These are phyloP conservation scores for Chrysolina oricalcia DNA, from an alignment of 2,888 invertebrate genomes.

Conservation along the genomic window DNA sequence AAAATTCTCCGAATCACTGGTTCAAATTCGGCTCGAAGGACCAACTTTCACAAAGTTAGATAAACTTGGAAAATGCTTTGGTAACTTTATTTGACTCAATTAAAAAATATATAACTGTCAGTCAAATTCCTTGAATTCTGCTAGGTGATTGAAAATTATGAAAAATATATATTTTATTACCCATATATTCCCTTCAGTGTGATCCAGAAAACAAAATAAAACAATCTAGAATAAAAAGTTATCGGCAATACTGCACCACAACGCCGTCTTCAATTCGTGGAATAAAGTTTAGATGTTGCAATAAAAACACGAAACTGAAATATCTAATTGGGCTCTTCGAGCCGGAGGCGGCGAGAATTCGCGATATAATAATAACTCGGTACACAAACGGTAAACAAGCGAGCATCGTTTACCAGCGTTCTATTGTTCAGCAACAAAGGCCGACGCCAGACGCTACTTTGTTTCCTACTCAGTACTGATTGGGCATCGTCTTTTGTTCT, in stretches of 20 bases:
- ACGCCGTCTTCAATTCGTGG: slow-evolving; percentile 12
- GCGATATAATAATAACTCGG: slow-evolving; percentile 69
- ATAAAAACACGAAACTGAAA: slow-evolving; percentile 66
- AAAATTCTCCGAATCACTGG: no score
- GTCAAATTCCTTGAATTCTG: no score
- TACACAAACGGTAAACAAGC: slow-evolving; percentile 69
- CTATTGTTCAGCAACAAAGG: slow-evolving; percentile 69
- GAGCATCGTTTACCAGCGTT: slow-evolving; percentile 69
- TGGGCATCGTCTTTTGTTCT: slow-evolving; percentile 69
- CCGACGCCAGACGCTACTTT: slow-evolving; percentile 69
- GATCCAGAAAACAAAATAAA: neutral
- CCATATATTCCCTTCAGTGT: no score
- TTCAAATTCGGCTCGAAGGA: no score
- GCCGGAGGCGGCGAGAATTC: slow-evolving; percentile 62
- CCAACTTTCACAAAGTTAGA: no score
- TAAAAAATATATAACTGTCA: no score
- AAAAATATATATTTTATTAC: no score
- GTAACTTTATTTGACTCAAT: no score
- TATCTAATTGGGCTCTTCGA: slow-evolving; percentile 69
- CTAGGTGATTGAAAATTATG: no score
- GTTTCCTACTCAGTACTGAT: slow-evolving; percentile 67
- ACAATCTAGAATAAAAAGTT: neutral
- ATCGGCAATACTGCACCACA: neutral
- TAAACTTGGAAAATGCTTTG: no score
- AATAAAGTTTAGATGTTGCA: slow-evolving; percentile 48